Evolutionary conservation across 2,113 vertebrate genomes (phyloP).

Genomic region (Macquaria australasica): DNA sequence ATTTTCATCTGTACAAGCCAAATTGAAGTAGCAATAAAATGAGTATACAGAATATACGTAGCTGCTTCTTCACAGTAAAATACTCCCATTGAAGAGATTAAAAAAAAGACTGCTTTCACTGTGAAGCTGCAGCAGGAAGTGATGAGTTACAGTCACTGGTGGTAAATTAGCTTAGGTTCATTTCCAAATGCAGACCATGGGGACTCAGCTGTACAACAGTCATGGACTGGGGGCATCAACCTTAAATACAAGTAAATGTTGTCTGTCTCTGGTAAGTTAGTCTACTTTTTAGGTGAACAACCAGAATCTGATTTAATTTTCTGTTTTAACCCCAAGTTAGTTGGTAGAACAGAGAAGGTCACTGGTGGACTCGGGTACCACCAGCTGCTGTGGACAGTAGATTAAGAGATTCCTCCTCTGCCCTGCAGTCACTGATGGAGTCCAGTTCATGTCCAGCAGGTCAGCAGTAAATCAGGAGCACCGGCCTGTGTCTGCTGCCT

Average conservation of each 20-base stretch:
- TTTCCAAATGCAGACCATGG: background rate
- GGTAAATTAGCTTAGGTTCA: background rate
- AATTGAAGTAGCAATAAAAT: background rate
- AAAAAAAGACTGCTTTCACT: background rate
- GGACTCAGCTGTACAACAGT: background rate
- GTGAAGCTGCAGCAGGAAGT: background rate
- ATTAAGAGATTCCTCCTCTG: conserved; percentile 52
- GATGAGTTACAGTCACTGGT: background rate
- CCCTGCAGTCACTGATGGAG: conserved; percentile 27
- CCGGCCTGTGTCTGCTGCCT: conserved; percentile 55
- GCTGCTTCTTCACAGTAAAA: background rate
- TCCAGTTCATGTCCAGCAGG: conserved; percentile 68
- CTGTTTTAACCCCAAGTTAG: background rate
- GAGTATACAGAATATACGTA: background rate
- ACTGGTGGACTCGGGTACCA: background rate
- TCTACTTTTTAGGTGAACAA: background rate
- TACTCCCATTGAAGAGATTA: background rate
- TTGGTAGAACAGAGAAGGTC: conserved; percentile 25
- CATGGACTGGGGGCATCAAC: background rate
- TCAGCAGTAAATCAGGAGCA: conserved; percentile 75
- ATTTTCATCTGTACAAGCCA: background rate
- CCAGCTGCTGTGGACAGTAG: conserved; percentile 57
- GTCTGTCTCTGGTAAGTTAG: background rate
- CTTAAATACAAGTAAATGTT: background rate
- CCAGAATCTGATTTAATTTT: background rate